Base-by-base conservation (phyloP, 2,888 invertebrate species). In the Hybos culiciformis region DNA sequence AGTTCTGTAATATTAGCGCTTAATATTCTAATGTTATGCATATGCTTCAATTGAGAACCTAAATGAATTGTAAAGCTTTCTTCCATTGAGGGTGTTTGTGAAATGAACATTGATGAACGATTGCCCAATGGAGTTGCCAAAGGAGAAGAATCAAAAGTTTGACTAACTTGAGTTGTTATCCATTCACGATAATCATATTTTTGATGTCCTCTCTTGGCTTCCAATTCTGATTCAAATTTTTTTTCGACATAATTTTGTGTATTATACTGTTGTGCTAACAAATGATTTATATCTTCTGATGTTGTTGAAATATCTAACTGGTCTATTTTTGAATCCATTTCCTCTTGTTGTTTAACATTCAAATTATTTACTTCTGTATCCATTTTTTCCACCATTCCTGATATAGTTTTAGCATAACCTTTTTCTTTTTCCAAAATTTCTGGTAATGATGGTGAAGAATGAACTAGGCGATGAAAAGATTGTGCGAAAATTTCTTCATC, bases 51-150 rank as follows among this genome's bases (percentile, higher is more conserved):
- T 69, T 98, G 98, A 5, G 94, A 92, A 39, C 97, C 96, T 50
- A 96, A 73, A 70, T 96, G 93, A 58, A 97, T 94, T 17, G 96
- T 97, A 65, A 96, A 97, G 67, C 92, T 93, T 70, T 96, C 96
- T 68, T 94, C 93, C 56, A 90, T 64, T 3, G 65, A 66, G 2
- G 67, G 66, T 46, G 61, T 63, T 45, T 65, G 66, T 3, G 66
- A 61, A 11, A 66, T 55, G 42, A 66, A 66, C 66, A 66, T 66
- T 7, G 66, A 66, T 3, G 66, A 66, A 8, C 64, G 60, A 50
- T 63, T 64, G n/a, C 64, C 64, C 21, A 66, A 41, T 4, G 63
- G 59, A 1, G 62, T 60, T 5, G 51, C 41, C 12, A 61, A 54
- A 3, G 61, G 60, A 1, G 60, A 58, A 2, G 56, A 54, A 43